Evolutionary conservation across 2,888 invertebrate species (phyloP).

Genomic region (Agapetus fuscipes): DNA sequence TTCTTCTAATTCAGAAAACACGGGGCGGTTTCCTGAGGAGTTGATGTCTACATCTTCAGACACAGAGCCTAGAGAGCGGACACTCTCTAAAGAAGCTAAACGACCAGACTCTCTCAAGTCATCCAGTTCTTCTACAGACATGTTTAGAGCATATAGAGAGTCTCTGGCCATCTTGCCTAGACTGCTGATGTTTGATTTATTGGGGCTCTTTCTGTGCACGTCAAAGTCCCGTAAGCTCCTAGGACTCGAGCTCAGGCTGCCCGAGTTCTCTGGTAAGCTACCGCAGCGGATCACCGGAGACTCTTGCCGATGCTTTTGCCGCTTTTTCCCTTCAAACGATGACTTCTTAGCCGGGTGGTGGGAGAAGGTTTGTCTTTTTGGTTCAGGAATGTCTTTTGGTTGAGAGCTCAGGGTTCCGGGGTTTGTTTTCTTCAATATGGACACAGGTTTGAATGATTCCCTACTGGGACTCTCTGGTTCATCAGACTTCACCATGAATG

Average conservation of each 20-base stretch:
- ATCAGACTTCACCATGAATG: too few relatives aligned
- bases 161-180: conserved; percentile 42
- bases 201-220: conserved; percentile 30
- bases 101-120: conserved; percentile 29
- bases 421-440: conserved; percentile 14
- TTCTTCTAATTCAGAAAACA: too few relatives aligned
- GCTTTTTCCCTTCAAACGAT: neutral
- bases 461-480: too few relatives aligned
- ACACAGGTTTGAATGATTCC: conserved; percentile 12
- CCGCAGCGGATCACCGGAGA: conserved; percentile 16
- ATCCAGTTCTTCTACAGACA: conserved; percentile 41
- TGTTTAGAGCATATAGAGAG: conserved; percentile 38
- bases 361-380: conserved; percentile 6
- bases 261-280: conserved; percentile 25
- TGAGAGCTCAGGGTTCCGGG: conserved; percentile 24
- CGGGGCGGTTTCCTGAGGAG: too few relatives aligned
- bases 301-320: too few relatives aligned
- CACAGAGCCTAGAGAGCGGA: conserved; percentile 38
- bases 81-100: conserved; percentile 38
- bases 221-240: conserved; percentile 42
- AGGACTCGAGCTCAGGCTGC: conserved; percentile 33
- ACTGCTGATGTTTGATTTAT: conserved; percentile 32
- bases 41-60: conserved; percentile 32
- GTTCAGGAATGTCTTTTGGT: conserved; percentile 38
- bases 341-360: conserved; percentile 10